Evolutionary conservation across 2,888 invertebrate genomes (phyloP), one percentile per base, ranked within the genome.

Genomic region (Drosophila rubida): DNA sequence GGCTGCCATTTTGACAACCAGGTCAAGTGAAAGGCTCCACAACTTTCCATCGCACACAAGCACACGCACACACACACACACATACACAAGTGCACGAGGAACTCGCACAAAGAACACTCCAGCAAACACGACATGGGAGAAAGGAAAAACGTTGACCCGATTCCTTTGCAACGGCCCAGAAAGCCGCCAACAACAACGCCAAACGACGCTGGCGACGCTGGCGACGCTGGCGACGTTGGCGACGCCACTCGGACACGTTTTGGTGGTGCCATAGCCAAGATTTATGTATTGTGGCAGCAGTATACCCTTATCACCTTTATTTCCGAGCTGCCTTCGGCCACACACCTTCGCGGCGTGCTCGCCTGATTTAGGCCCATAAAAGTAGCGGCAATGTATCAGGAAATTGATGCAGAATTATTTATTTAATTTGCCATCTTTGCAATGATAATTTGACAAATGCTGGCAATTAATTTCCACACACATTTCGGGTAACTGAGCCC

Each of bases 121-220:
- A 61, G 11, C 42, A 39, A 9, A 45, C n/a, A 8, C 16, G 42
- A 44, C 41, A 50, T 49, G 23, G 55, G 54, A 57, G 54, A 74
- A 66, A 74, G 60, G 63, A 51, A 57, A 66, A 64, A 53, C 25
- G 51, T 57, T 78, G 78, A 78, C 74, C 78, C 69, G 75, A 75
- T 71, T 75, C 37, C 44, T 50, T 50, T 65, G 53, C 39, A 35
- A 35, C 42, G 16, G 50, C 63, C 49, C 32, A 46, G 46, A 62
- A 62, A 57, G 49, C 62, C 37, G 14, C 14, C 27, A 45, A 57
- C 32, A 32, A 48, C 50, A 27, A 51, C n/a, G 25, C 32, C 32
- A 32, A 32, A 32, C 32, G 32, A 32, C 32, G 32, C 11, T 32
- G 30, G 11, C 30, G 11, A 30, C 30, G 30, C 11, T 30, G 11